phyloP scores from a whole-genome alignment of 2,888 invertebrate species.

The Eustalomyia histrio region DNA sequence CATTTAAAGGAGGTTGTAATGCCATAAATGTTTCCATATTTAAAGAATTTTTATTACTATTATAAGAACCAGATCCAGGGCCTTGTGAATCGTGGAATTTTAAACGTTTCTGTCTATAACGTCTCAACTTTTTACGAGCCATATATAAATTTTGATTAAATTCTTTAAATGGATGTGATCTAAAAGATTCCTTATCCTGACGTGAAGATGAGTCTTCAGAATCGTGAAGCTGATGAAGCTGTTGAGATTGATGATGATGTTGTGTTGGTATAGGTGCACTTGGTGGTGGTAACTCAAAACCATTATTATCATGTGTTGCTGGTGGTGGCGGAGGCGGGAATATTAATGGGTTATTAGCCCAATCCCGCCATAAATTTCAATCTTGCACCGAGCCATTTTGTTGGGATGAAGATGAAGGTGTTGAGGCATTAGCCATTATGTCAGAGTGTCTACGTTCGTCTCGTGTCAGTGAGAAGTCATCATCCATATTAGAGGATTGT shows the following conservation, averaged over 20 bases:
- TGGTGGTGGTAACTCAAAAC: conserved; percentile 42
- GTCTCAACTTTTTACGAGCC: conserved; percentile 76
- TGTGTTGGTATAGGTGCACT: conserved; percentile 24
- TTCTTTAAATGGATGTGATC: conserved; percentile 71
- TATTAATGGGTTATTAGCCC: conserved; percentile 79
- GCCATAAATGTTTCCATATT: conserved; percentile 64
- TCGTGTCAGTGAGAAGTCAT: conserved; percentile 78
- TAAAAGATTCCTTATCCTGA: conserved; percentile 53
- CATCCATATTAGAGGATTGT: conserved; percentile 82
- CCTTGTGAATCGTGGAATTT: conserved; percentile 55
- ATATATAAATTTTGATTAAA: conserved; percentile 77
- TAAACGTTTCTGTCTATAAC: conserved; percentile 70
- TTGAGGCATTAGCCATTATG: conserved; percentile 47
- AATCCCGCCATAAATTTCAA: conserved; percentile 82
- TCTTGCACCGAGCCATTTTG: conserved; percentile 87
- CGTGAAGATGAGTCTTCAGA: conserved; percentile 14
- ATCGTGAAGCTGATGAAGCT: conserved; percentile 34
- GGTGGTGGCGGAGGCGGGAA: conserved; percentile 74
- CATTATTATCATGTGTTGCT: conserved; percentile 48
- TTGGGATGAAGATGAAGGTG: conserved; percentile 77
- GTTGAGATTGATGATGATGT: conserved; percentile 44
- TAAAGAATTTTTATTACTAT: conserved; percentile 29
- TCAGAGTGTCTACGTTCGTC: conserved; percentile 68
- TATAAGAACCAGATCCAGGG: background rate
- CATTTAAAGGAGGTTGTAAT: conserved; percentile 60